These are phyloP conservation scores for Herminia tarsipennalis DNA, from an alignment of 2,888 invertebrate species.

Conservation along the genomic window DNA sequence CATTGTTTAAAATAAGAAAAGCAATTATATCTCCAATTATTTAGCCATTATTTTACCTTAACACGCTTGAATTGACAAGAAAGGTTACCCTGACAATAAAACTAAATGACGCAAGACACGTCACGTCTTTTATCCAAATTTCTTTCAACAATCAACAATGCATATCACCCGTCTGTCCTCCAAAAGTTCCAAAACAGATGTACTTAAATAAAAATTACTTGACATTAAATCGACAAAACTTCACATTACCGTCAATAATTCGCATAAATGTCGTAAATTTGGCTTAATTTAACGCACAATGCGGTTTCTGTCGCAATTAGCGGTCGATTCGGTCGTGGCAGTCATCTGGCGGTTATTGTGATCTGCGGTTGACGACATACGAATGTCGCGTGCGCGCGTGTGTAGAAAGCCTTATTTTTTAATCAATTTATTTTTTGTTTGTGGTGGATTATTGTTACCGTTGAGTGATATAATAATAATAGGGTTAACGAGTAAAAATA, in stretches of 20 bases:
- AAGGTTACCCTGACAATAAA: too few species aligned
- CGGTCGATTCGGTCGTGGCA: constrained; percentile 53
- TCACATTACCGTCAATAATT: constrained; percentile 47
- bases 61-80: too few species aligned
- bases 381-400: constrained; percentile 50
- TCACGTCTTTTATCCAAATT: background rate
- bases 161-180: constrained; percentile 1
- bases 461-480: constrained; percentile 19
- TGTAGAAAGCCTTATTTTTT: constrained; percentile 38
- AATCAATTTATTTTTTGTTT: constrained; percentile 32
- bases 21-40: too few species aligned
- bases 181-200: constrained; percentile 1
- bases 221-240: constrained; percentile 21
- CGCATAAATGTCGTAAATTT: constrained; percentile 59
- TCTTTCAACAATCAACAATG: background rate
- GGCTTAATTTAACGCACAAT: constrained; percentile 52
- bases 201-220: constrained; percentile 13
- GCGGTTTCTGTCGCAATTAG: constrained; percentile 71
- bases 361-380: constrained; percentile 53
- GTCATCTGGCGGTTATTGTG: constrained; percentile 58
- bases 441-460: constrained; percentile 17
- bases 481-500: constrained; percentile 19
- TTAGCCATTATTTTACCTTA: too few species aligned
- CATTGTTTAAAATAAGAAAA: too few species aligned
- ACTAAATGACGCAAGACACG: too few species aligned